Evolutionary conservation across 2,888 invertebrate genomes (phyloP).

Genomic region (Serrognathus titanus): DNA sequence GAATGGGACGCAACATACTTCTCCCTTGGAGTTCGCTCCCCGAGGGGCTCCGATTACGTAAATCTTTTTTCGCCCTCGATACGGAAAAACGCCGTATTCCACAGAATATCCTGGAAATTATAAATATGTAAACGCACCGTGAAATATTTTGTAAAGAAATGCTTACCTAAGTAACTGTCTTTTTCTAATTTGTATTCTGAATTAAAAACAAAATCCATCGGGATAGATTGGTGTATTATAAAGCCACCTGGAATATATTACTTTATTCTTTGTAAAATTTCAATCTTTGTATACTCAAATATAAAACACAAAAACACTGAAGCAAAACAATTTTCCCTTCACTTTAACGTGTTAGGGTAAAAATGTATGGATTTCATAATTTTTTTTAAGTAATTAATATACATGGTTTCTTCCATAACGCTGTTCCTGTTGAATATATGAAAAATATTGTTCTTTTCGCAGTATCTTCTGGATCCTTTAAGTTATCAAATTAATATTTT

Average conservation of each 20-base stretch:
- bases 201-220: slow-evolving; percentile 5
- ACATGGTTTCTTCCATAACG: too few relatives aligned
- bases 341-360: too few relatives aligned
- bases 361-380: too few relatives aligned
- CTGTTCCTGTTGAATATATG: too few relatives aligned
- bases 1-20: slow-evolving; percentile 6
- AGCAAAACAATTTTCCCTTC: too few relatives aligned
- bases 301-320: too few relatives aligned
- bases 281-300: too few relatives aligned
- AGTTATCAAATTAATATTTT: too few relatives aligned
- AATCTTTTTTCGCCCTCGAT: slow-evolving; percentile 1
- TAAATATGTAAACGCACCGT: background rate
- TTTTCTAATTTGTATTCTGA: slow-evolving; percentile 8
- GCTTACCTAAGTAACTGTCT: slow-evolving; percentile 15
- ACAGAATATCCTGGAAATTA: slow-evolving; percentile 21
- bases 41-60: slow-evolving; percentile 21
- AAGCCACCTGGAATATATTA: slow-evolving; percentile 6
- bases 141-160: background rate
- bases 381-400: too few relatives aligned
- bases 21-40: slow-evolving; percentile 17
- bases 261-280: too few relatives aligned
- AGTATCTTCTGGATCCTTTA: too few relatives aligned
- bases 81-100: slow-evolving; percentile 16
- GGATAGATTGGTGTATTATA: slow-evolving; percentile 4
- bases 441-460: too few relatives aligned